phyloP scores from a whole-genome alignment of 2,888 invertebrate species.

The Pyralis farinalis region DNA sequence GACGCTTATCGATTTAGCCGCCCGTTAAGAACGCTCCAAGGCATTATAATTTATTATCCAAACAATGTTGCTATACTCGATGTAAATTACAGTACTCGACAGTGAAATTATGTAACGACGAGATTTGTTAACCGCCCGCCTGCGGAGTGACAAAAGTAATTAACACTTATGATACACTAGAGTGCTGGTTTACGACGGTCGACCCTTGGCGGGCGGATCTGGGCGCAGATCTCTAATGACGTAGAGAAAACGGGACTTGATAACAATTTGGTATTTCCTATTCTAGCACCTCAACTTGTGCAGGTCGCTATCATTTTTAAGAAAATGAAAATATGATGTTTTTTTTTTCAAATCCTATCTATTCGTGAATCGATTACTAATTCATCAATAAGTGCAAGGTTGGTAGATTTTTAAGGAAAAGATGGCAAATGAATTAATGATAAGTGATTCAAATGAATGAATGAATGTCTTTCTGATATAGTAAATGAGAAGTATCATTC shows the following conservation, averaged over 20 bases:
- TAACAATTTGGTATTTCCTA: slow-evolving; percentile 58
- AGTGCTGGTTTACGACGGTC: slow-evolving; percentile 61
- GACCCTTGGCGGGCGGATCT: slow-evolving; percentile 49
- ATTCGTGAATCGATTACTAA: too few relatives aligned
- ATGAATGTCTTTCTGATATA: too few relatives aligned
- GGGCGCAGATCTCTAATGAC: slow-evolving; percentile 50
- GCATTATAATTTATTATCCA: slow-evolving; percentile 71
- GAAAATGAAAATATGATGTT: too few relatives aligned
- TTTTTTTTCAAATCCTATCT: too few relatives aligned
- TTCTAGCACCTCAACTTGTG: too few relatives aligned
- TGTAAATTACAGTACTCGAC: slow-evolving; percentile 66
- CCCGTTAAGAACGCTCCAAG: slow-evolving; percentile 68
- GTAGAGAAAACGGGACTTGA: slow-evolving; percentile 46
- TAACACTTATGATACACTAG: slow-evolving; percentile 73
- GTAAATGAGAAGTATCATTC: too few relatives aligned
- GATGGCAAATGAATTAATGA: too few relatives aligned
- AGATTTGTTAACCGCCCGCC: slow-evolving; percentile 69
- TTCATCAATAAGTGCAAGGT: too few relatives aligned
- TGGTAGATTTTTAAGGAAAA: too few relatives aligned
- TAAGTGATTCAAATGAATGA: too few relatives aligned
- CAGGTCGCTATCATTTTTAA: slow-evolving; percentile 22
- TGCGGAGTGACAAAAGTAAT: slow-evolving; percentile 74
- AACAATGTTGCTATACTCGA: slow-evolving; percentile 67
- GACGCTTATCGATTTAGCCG: slow-evolving; percentile 73
- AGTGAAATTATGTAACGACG: slow-evolving; percentile 57